These are phyloP conservation scores for Argopecten irradians DNA, from an alignment of 1,140 invertebrate genomes.

Conservation along the genomic window DNA sequence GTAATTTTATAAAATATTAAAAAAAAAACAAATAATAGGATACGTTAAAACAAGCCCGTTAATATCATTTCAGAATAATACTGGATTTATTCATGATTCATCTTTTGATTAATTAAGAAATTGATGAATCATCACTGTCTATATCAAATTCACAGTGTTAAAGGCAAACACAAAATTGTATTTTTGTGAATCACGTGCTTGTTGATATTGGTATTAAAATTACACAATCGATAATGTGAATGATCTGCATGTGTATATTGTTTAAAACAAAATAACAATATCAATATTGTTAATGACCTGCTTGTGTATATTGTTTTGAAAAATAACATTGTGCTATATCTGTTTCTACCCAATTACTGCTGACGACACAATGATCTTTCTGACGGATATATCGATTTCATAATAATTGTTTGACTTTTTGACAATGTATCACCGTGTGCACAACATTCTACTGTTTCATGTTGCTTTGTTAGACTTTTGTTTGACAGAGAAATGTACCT, in stretches of 20 bases:
- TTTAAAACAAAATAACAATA: too few relatives aligned
- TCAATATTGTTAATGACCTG: not conserved
- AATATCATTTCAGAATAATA: too few relatives aligned
- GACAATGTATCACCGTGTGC: not conserved
- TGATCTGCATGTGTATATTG: not conserved
- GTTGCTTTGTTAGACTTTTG: not conserved
- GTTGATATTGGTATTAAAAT: too few relatives aligned
- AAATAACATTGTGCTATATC: not conserved
- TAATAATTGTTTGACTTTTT: not conserved
- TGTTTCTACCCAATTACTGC: not conserved
- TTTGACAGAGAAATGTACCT: not conserved
- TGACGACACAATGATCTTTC: not conserved
- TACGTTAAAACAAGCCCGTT: too few relatives aligned
- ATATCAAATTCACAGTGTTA: not conserved
- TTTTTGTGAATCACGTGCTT: too few relatives aligned
- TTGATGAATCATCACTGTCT: not conserved
- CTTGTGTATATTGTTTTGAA: not conserved
- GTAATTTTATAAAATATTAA: too few relatives aligned
- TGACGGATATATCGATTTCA: not conserved
- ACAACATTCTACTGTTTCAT: not conserved
- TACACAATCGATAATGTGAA: too few relatives aligned
- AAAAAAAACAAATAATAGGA: too few relatives aligned
- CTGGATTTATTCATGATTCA: too few relatives aligned
- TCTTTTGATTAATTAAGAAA: not conserved
- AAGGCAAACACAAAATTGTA: not conserved